Evolutionary conservation across 2,797 vertebrate genomes (phyloP).

Genomic region (Chaunax sp.): DNA sequence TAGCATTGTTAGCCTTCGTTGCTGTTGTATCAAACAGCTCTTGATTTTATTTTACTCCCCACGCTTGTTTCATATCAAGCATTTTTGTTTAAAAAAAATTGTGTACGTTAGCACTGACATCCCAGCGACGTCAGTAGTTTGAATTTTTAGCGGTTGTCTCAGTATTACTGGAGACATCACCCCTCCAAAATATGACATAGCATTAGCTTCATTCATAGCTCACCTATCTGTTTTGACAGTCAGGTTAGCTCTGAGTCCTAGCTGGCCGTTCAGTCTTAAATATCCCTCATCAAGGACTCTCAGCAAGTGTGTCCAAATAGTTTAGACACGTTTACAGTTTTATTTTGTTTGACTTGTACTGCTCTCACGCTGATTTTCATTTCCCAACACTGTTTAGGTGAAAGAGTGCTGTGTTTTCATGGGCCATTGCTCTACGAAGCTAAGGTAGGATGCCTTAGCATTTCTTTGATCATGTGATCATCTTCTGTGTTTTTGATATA

Average conservation of each 20-base stretch:
- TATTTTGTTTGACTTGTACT: constrained; percentile 15
- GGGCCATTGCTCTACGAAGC: constrained; percentile 99
- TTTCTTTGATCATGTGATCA: constrained; percentile 8
- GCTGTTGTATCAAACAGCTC: constrained; percentile 26
- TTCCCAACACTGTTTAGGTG: constrained; percentile 86
- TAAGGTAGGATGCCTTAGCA: constrained; percentile 86
- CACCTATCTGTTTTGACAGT: not conserved
- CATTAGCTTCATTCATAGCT: constrained; percentile 44
- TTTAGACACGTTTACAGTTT: not conserved
- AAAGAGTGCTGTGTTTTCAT: constrained; percentile 99
- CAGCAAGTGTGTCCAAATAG: not conserved
- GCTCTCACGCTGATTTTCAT: constrained; percentile 39
- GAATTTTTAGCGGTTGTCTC: not conserved
- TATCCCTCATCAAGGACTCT: not conserved
- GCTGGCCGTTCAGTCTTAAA: no score
- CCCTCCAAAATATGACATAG: not conserved
- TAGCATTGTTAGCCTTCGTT: constrained; percentile 62
- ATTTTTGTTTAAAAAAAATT: not conserved
- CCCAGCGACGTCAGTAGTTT: accelerated
- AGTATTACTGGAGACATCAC: no score
- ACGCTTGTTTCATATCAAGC: accelerated
- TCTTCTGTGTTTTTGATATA: not conserved
- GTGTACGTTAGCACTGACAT: accelerated
- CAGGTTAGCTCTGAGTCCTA: no score
- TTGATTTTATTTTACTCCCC: accelerated